Evolutionary conservation across 2,797 vertebrate species (phyloP).

Genomic region (Champsocephalus esox): DNA sequence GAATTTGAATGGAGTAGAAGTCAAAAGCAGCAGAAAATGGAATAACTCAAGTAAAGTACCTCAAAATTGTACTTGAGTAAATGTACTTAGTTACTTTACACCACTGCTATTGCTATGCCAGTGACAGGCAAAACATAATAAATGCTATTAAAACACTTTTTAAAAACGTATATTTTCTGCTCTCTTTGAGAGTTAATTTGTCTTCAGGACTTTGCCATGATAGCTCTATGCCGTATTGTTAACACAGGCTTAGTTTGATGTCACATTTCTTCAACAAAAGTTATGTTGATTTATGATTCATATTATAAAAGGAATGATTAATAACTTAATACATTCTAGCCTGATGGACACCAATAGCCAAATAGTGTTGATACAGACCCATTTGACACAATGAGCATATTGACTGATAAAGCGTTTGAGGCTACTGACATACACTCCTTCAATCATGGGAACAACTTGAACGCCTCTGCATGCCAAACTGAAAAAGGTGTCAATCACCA

Average conservation of each 20-base stretch:
- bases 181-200: too few species aligned
- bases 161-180: too few species aligned
- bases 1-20: too few species aligned
- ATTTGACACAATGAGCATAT: slow-evolving; percentile 4
- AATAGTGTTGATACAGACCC: neutral
- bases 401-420: neutral
- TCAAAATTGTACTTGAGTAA: too few species aligned
- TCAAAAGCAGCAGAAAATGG: too few species aligned
- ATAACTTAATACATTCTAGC: neutral
- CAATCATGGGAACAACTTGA: neutral
- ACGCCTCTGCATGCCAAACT: neutral
- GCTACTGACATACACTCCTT: neutral
- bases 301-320: neutral
- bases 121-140: too few species aligned
- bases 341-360: neutral
- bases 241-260: neutral
- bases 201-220: too few species aligned
- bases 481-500: slow-evolving; percentile 35
- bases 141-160: too few species aligned
- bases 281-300: neutral
- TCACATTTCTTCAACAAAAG: neutral
- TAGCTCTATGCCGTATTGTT: too few species aligned
- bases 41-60: too few species aligned
- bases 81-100: too few species aligned
- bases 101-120: too few species aligned